A percentile compares a stretch with the other conserved stretches of the same genome.
These are phyloP conservation scores for Corbicula japonica DNA, from an alignment of 2,888 invertebrate genomes.

Conservation along the genomic window DNA sequence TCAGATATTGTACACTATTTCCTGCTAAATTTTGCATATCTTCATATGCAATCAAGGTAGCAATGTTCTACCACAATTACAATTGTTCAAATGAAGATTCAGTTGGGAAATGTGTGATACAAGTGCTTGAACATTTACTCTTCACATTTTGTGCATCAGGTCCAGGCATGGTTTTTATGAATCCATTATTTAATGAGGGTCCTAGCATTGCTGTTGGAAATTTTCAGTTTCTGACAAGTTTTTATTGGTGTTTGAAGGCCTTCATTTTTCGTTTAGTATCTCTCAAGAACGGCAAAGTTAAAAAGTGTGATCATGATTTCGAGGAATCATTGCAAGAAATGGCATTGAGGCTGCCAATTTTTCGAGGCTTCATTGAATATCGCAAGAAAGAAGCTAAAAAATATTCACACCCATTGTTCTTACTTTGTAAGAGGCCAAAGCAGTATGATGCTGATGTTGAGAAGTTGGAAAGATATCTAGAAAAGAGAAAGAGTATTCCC, in stretches of 20 bases:
- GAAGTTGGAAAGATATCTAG: background rate
- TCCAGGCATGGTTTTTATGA: background rate
- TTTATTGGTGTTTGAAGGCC: conserved; percentile 1
- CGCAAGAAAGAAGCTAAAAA: background rate
- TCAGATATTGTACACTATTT: background rate
- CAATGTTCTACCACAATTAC: conserved; percentile 2
- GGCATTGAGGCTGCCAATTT: background rate
- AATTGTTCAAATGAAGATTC: background rate
- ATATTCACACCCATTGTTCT: background rate
- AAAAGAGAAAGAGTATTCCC: background rate
- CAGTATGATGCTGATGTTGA: background rate
- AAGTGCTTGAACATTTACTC: background rate
- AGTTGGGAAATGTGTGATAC: background rate
- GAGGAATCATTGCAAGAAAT: background rate
- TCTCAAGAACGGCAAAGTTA: background rate
- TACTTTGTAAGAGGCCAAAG: background rate
- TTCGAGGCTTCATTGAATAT: background rate
- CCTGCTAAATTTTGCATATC: background rate
- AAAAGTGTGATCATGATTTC: background rate
- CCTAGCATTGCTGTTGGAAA: background rate
- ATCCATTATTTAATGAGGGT: background rate
- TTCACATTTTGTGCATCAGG: background rate
- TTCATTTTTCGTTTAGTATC: background rate
- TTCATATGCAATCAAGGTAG: background rate
- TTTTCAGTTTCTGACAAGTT: background rate